Base-by-base conservation (phyloP, 2,888 invertebrate species). In the Acleris holmiana region DNA sequence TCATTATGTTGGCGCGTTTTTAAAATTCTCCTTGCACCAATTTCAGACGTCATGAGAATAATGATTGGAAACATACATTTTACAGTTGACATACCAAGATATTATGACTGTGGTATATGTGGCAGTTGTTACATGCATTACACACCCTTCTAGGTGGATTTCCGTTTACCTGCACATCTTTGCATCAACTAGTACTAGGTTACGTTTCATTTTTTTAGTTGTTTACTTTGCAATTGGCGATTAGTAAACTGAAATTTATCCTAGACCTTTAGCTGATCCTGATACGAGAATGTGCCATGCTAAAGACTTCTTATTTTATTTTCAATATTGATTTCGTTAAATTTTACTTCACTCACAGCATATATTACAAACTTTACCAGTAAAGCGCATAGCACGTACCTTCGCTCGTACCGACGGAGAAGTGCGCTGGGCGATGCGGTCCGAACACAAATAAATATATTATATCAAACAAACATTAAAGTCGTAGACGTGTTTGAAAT, bases 241-340 rank as follows among this genome's bases (percentile, higher is more conserved):
- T 65, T 65, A 65, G 79, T 83, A 80, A 88, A 88, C 86, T 73
- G 83, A 85, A 88, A 85, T 88, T 78, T 84, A 74, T 70, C 81
- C 82, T 86, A 84, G 83, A 84, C 73, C 76, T 76, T 83, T 88
- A 90, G 89, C 88, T 88, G 83, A 86, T 86, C 86, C 88, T 89
- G 79, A 85, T 84, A 86, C 79, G 91, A 89, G 92, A 92, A 92
- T 92, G 92, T 91, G 92, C 91, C 88, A 91, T 91, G 91, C 92
- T 90, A 83, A 82, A 78, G 82, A 87, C 86, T 90, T 90, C 90
- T 90, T 88, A 84, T 85, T 86, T 90, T 85, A 80, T 89, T 88
- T 83, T 75, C 73, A 75, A 83, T 83, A 80, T 88, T 87, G 83
- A 85, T 91, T 90, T 86, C 84, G 84, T 84, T 50, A 49, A 65